phyloP scores from a whole-genome alignment of 2,888 invertebrate genomes.

The Stenotaenia linearis region DNA sequence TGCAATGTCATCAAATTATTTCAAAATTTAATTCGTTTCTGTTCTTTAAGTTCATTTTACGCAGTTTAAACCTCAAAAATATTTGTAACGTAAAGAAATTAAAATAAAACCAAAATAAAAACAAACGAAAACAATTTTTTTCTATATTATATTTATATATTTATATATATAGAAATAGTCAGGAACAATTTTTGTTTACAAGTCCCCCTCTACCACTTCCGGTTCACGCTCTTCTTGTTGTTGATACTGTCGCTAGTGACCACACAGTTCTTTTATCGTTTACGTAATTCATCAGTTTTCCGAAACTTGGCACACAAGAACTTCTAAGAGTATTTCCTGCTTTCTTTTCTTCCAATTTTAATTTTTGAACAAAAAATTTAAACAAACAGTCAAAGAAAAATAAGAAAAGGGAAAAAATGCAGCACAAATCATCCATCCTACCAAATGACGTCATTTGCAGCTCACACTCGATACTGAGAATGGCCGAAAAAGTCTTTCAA shows the following conservation, averaged over 20 bases:
- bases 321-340: neutral
- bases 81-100: neutral
- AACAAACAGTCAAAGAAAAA: neutral
- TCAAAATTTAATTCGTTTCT: neutral
- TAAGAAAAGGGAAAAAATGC: neutral
- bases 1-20: neutral
- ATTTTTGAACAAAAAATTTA: neutral
- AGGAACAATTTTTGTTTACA: slow-evolving; percentile 5
- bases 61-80: neutral
- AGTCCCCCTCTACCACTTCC: neutral
- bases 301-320: slow-evolving; percentile 3
- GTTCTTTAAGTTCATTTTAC: neutral
- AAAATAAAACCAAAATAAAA: neutral
- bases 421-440: neutral
- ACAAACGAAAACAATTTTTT: neutral
- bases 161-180: slow-evolving; percentile 1
- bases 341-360: neutral
- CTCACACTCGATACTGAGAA: neutral
- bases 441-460: neutral
- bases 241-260: neutral
- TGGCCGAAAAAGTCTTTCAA: neutral
- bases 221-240: neutral
- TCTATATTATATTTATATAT: neutral
- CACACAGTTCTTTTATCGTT: neutral
- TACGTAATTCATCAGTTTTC: neutral